These are phyloP conservation scores for Heliconius melpomene DNA, from an alignment of 1,140 invertebrate genomes.

Conservation along the genomic window DNA sequence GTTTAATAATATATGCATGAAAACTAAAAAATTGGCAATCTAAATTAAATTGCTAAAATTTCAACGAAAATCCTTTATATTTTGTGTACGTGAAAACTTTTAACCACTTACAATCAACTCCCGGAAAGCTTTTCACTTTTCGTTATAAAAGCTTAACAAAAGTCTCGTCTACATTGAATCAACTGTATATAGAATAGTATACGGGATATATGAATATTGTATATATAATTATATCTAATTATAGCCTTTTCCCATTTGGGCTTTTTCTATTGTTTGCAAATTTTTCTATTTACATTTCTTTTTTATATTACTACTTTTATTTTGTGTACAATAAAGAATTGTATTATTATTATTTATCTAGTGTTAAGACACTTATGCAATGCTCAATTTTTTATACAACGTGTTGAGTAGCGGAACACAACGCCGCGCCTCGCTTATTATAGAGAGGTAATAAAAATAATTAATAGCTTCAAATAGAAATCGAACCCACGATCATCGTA, in stretches of 20 bases:
- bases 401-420: not conserved
- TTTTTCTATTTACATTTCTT: no score
- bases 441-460: not conserved
- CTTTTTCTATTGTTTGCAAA: no score
- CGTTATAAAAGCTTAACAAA: conserved; percentile 8
- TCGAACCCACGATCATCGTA: not conserved
- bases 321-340: no score
- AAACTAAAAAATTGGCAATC: no score
- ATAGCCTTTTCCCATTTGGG: no score
- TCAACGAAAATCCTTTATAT: not conserved
- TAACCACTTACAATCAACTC: conserved; percentile 10
- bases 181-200: not conserved
- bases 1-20: no score
- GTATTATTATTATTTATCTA: not conserved
- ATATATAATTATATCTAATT: no score
- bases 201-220: no score
- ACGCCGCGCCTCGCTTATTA: not conserved
- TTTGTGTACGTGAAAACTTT: not conserved
- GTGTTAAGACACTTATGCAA: not conserved
- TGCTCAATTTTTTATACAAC: no score
- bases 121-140: not conserved
- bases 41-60: no score
- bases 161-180: not conserved
- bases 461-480: not conserved
- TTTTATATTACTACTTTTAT: no score